These are phyloP conservation scores for Ceratothoa steindachneri DNA, from an alignment of 2,888 invertebrate species.

Conservation along the genomic window DNA sequence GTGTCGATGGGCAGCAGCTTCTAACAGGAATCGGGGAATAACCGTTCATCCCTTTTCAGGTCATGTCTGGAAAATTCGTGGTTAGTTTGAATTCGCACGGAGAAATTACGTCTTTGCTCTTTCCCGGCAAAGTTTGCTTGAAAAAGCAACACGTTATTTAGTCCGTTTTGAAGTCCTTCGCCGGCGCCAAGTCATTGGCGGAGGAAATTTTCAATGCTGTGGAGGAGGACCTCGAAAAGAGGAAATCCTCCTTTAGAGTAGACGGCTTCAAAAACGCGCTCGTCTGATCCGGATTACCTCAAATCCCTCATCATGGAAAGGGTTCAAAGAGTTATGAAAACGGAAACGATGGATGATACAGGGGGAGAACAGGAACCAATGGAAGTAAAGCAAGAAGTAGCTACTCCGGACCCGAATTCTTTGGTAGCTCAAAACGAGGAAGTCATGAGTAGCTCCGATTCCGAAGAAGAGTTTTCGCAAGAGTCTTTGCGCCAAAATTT, in stretches of 20 bases:
- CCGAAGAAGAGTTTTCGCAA: neutral
- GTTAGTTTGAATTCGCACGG: slow-evolving; percentile 85
- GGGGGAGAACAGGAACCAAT: neutral
- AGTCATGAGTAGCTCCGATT: neutral
- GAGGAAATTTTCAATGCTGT: slow-evolving; percentile 63
- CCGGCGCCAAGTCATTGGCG: slow-evolving; percentile 62
- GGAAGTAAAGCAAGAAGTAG: neutral
- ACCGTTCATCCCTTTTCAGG: slow-evolving; percentile 22
- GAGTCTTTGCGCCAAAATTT: neutral
- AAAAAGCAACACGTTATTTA: slow-evolving; percentile 65
- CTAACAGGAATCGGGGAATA: too few relatives aligned
- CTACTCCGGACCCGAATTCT: neutral
- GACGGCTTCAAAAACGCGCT: slow-evolving; percentile 15
- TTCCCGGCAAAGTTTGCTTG: slow-evolving; percentile 68
- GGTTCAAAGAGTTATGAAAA: neutral
- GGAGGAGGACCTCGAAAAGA: slow-evolving; percentile 27
- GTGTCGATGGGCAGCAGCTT: too few relatives aligned
- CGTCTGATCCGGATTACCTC: neutral
- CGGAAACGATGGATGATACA: neutral
- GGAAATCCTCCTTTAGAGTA: slow-evolving; percentile 9
- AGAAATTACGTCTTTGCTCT: slow-evolving; percentile 82
- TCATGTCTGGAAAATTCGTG: slow-evolving; percentile 64
- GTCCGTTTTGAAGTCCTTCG: slow-evolving; percentile 62
- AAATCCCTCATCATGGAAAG: neutral
- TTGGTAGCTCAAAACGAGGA: neutral